A percentile compares a stretch with the other conserved stretches of the same genome.
Evolutionary conservation across 2,113 vertebrate genomes (phyloP).

Genomic region (Vidua chalybeata): DNA sequence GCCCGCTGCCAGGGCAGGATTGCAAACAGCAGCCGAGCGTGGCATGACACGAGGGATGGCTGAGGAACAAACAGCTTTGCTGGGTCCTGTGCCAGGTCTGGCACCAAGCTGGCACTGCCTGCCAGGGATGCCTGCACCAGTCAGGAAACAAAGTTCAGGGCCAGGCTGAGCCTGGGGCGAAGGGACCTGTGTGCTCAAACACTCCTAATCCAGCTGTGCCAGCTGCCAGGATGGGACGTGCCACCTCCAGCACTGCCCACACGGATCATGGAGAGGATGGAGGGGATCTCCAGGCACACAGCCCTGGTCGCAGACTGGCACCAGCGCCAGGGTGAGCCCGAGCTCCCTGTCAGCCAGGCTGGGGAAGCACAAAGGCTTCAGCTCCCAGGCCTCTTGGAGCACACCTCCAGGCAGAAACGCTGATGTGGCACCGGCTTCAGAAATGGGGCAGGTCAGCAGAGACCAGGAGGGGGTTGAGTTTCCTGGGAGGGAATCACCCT

Average conservation of each 20-base stretch:
- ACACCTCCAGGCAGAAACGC: neutral
- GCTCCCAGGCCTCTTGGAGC: neutral
- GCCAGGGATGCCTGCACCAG: accelerated
- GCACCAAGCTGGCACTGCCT: neutral
- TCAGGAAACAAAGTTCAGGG: neutral
- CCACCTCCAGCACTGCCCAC: neutral
- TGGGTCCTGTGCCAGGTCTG: neutral
- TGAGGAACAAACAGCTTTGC: neutral
- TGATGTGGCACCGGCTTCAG: neutral
- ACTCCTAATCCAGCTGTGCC: neutral
- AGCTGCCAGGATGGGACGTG: neutral
- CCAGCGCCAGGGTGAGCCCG: accelerated
- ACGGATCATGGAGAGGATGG: neutral
- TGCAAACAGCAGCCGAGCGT: neutral
- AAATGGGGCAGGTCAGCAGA: neutral
- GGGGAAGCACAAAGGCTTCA: neutral
- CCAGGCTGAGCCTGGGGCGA: neutral
- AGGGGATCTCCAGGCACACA: neutral
- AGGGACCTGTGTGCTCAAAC: accelerated
- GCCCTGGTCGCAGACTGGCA: neutral
- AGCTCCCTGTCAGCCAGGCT: neutral
- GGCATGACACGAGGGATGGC: accelerated
- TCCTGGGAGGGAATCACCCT: neutral
- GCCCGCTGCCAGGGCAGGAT: neutral
- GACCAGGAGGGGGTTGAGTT: neutral